A percentile compares a stretch with the other conserved stretches of the same genome.
phyloP scores from a whole-genome alignment of 2,888 invertebrate genomes.

The Polydrusus cervinus region DNA sequence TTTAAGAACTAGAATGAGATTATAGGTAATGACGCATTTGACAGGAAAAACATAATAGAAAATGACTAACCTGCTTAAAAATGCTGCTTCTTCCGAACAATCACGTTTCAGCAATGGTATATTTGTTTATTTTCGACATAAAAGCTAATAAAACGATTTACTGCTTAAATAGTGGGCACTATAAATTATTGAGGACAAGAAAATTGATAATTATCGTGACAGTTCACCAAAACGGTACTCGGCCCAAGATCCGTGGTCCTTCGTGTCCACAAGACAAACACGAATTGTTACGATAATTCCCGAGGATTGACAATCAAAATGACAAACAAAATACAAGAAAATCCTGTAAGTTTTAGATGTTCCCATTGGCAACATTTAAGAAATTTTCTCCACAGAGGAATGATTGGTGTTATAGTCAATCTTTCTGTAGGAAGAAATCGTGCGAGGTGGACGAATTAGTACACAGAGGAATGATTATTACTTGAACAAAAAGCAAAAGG shows the following conservation, averaged over 20 bases:
- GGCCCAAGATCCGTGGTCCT: slow-evolving; percentile 36
- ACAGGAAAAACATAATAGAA: slow-evolving; percentile 67
- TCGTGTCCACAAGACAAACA: slow-evolving; percentile 33
- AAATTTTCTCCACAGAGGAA: too few relatives aligned
- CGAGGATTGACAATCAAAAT: slow-evolving; percentile 16
- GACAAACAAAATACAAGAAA: slow-evolving; percentile 16
- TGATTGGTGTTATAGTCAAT: too few relatives aligned
- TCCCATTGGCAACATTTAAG: neutral
- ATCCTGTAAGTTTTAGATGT: neutral
- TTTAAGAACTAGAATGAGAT: slow-evolving; percentile 57
- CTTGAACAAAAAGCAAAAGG: too few relatives aligned
- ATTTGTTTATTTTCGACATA: slow-evolving; percentile 62
- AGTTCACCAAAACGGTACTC: slow-evolving; percentile 57
- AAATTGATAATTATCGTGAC: slow-evolving; percentile 62
- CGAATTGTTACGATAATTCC: slow-evolving; percentile 19
- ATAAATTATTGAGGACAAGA: slow-evolving; percentile 63
- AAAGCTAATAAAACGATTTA: slow-evolving; percentile 59
- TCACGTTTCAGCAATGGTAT: slow-evolving; percentile 61
- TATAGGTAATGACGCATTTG: slow-evolving; percentile 68
- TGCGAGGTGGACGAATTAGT: too few relatives aligned
- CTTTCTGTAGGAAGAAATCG: too few relatives aligned
- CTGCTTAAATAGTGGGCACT: slow-evolving; percentile 60
- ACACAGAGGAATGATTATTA: too few relatives aligned
- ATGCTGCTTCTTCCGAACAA: slow-evolving; percentile 49
- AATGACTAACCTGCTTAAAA: slow-evolving; percentile 68